A percentile compares a stretch with the other conserved stretches of the same genome.
phyloP scores from a whole-genome alignment of 2,888 invertebrate species.

The Malachius bipustulatus region DNA sequence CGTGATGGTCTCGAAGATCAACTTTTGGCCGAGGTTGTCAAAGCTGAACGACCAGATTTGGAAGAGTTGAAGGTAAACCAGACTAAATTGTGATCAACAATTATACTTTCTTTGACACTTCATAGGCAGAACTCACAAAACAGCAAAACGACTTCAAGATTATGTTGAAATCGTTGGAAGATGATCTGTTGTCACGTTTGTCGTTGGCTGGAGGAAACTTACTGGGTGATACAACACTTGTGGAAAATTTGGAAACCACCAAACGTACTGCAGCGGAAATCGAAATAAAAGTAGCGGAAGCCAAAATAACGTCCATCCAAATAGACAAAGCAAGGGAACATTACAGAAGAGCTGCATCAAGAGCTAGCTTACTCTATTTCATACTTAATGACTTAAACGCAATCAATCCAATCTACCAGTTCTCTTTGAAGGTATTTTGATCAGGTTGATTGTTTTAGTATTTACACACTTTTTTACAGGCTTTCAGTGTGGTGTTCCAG shows the following conservation, averaged over 20 bases:
- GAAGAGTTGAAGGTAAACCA: slow-evolving; percentile 71
- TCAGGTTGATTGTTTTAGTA: slow-evolving; percentile 3
- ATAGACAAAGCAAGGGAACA: slow-evolving; percentile 90
- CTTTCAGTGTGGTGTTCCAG: slow-evolving; percentile 95
- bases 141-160: slow-evolving; percentile 98
- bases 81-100: background rate
- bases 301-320: slow-evolving; percentile 80
- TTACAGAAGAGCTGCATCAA: slow-evolving; percentile 75
- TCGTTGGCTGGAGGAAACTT: slow-evolving; percentile 90
- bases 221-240: slow-evolving; percentile 85
- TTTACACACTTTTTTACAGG: slow-evolving; percentile 43
- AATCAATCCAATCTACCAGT: slow-evolving; percentile 94
- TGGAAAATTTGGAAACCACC: slow-evolving; percentile 92
- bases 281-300: slow-evolving; percentile 84
- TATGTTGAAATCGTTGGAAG: slow-evolving; percentile 82
- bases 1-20: slow-evolving; percentile 94
- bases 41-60: slow-evolving; percentile 90
- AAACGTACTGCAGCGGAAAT: slow-evolving; percentile 94
- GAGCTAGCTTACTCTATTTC: slow-evolving; percentile 89
- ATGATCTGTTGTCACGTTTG: slow-evolving; percentile 77
- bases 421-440: slow-evolving; percentile 80
- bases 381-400: slow-evolving; percentile 91
- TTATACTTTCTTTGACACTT: background rate
- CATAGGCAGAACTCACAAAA: slow-evolving; percentile 77
- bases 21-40: slow-evolving; percentile 89